phyloP scores from a whole-genome alignment of 2,113 vertebrate genomes.

The Mesembrinibis cayennensis region DNA sequence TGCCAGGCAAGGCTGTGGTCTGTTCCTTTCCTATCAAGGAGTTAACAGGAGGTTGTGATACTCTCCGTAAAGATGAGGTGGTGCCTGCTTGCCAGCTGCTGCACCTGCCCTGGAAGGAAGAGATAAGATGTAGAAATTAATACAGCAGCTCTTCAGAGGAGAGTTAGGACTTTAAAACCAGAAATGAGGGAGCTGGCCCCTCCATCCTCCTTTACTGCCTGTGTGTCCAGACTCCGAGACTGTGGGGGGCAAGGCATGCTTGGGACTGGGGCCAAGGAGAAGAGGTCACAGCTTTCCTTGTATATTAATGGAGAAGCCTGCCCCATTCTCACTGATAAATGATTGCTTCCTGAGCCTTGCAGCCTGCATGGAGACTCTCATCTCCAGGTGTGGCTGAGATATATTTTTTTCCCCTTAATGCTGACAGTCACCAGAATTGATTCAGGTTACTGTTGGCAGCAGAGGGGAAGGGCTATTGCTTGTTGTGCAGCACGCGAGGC shows the following conservation, averaged over 20 bases:
- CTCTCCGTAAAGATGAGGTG: background rate
- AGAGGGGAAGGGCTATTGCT: background rate
- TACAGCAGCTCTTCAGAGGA: background rate
- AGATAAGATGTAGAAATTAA: background rate
- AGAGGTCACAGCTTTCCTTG: background rate
- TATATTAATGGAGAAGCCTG: background rate
- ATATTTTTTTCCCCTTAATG: background rate
- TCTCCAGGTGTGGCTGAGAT: background rate
- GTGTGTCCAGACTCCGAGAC: background rate
- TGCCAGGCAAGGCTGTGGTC: background rate
- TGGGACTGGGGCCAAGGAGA: background rate
- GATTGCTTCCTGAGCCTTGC: background rate
- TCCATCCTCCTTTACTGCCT: background rate
- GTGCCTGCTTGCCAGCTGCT: background rate
- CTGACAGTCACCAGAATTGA: background rate
- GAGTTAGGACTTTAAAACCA: background rate
- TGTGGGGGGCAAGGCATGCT: background rate
- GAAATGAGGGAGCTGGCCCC: background rate
- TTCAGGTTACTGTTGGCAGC: background rate
- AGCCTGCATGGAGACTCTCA: background rate
- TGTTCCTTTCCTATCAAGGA: background rate
- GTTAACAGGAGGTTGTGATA: background rate
- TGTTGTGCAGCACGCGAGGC: background rate
- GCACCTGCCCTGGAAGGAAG: constrained; percentile 10
- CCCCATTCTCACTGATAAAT: rapidly evolving